Evolutionary conservation across 1,140 invertebrate species (phyloP).

Genomic region (Neuroterus valhalla): DNA sequence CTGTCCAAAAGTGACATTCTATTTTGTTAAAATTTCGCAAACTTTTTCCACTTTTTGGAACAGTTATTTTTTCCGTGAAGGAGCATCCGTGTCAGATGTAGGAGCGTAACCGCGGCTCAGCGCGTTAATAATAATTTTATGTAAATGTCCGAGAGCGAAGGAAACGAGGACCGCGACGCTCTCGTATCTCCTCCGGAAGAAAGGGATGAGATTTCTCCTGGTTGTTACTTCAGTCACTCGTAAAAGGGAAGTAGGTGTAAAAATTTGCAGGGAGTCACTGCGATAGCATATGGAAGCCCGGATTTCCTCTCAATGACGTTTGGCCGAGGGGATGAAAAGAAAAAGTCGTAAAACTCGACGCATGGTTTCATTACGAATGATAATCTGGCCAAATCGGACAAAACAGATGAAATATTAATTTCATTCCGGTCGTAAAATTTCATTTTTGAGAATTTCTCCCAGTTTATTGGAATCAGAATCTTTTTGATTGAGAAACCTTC

Average conservation of each 20-base stretch:
- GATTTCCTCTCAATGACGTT: constrained; percentile 57
- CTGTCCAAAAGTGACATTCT: no score
- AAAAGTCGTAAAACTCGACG: constrained; percentile 53
- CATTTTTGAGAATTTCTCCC: not conserved
- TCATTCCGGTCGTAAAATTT: not conserved
- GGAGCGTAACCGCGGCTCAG: constrained; percentile 58
- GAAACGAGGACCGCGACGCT: constrained; percentile 46
- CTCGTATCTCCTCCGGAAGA: constrained; percentile 31
- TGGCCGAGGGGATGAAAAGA: constrained; percentile 39
- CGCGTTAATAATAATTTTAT: constrained; percentile 72
- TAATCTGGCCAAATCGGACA: constrained; percentile 45
- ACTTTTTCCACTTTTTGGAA: no score
- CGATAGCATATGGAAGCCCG: constrained; percentile 59
- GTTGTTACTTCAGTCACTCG: constrained; percentile 65
- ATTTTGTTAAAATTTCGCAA: no score
- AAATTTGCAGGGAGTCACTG: constrained; percentile 62
- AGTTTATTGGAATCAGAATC: no score
- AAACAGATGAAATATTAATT: constrained; percentile 24
- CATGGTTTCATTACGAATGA: constrained; percentile 55
- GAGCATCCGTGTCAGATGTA: constrained; percentile 50
- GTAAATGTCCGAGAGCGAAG: constrained; percentile 62
- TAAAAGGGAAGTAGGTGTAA: constrained; percentile 71
- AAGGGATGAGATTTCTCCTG: constrained; percentile 45
- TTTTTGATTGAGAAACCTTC: no score
- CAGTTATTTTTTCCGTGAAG: constrained; percentile 17